Evolutionary conservation across 2,888 invertebrate genomes (phyloP).

Genomic region (Hyposoter dolosus): DNA sequence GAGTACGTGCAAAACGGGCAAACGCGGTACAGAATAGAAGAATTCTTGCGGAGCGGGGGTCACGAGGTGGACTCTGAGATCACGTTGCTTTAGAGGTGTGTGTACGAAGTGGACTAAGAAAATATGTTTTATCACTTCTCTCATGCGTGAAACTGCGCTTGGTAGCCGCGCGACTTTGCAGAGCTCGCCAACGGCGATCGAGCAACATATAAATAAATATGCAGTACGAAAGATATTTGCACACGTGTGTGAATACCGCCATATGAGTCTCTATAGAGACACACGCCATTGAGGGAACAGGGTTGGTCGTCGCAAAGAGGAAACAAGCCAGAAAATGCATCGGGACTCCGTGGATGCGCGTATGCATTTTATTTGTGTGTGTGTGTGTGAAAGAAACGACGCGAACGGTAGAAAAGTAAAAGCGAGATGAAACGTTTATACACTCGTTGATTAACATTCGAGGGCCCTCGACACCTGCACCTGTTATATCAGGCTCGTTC

Average conservation of each 20-base stretch:
- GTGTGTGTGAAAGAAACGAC: slow-evolving; percentile 22
- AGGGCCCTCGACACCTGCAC: slow-evolving; percentile 81
- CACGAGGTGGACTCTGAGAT: slow-evolving; percentile 37
- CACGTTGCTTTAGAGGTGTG: background rate
- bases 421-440: slow-evolving; percentile 68
- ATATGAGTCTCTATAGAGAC: slow-evolving; percentile 60
- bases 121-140: slow-evolving; percentile 76
- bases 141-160: slow-evolving; percentile 77
- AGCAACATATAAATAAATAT: slow-evolving; percentile 62
- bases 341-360: slow-evolving; percentile 24
- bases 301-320: slow-evolving; percentile 60
- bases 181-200: slow-evolving; percentile 11
- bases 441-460: slow-evolving; percentile 81
- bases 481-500: slow-evolving; percentile 67
- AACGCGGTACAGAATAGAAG: slow-evolving; percentile 46
- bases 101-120: slow-evolving; percentile 58
- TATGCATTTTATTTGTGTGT: background rate
- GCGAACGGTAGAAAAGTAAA: slow-evolving; percentile 68
- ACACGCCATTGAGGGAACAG: slow-evolving; percentile 33
- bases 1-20: slow-evolving; percentile 50
- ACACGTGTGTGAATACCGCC: slow-evolving; percentile 68
- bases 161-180: slow-evolving; percentile 69
- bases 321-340: slow-evolving; percentile 49
- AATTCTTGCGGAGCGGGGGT: slow-evolving; percentile 33
- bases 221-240: slow-evolving; percentile 73